Conservation (phyloP, 2,113 vertebrate species). For the Pimephales promelas region DNA sequence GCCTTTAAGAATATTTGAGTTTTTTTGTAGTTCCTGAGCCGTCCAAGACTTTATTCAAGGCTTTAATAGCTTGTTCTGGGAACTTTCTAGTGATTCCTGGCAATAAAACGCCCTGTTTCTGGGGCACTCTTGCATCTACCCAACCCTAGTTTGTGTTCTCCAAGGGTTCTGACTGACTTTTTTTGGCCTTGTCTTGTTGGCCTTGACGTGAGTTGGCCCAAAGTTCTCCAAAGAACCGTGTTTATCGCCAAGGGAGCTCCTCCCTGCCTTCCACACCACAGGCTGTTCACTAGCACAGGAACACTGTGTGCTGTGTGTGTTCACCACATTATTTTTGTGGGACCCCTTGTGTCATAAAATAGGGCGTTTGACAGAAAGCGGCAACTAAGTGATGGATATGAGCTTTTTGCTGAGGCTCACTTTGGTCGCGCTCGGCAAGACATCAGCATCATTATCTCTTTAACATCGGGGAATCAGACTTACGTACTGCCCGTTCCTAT, state of each 20-base stretch:
- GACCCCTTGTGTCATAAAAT: slow-evolving; percentile 50
- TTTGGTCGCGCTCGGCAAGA: slow-evolving; percentile 42
- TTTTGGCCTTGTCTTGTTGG: slow-evolving; percentile 6
- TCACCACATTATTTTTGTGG: slow-evolving; percentile 48
- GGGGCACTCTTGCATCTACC: neutral
- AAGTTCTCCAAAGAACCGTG: slow-evolving; percentile 12
- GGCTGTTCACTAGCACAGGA: neutral
- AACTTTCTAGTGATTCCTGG: neutral
- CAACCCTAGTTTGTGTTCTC: slow-evolving; percentile 9
- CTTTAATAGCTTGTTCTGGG: slow-evolving; percentile 1
- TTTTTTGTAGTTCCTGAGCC: neutral
- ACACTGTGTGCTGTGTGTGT: slow-evolving; percentile 40
- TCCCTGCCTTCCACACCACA: slow-evolving; percentile 37
- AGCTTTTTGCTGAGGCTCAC: slow-evolving; percentile 45
- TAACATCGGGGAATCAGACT: slow-evolving; percentile 39
- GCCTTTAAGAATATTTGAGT: neutral
- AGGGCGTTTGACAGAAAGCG: slow-evolving; percentile 54
- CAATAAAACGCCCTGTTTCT: slow-evolving; percentile 13
- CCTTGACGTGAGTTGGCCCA: neutral
- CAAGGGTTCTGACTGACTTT: neutral
- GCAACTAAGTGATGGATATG: slow-evolving; percentile 45
- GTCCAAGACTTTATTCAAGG: neutral
- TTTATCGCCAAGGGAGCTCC: slow-evolving; percentile 32
- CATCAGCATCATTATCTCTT: slow-evolving; percentile 47
- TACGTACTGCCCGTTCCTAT: slow-evolving; percentile 4